Evolutionary conservation across 2,888 invertebrate species (phyloP), one percentile per base, ranked within the genome.

Genomic region (Microctonus aethiopoides): DNA sequence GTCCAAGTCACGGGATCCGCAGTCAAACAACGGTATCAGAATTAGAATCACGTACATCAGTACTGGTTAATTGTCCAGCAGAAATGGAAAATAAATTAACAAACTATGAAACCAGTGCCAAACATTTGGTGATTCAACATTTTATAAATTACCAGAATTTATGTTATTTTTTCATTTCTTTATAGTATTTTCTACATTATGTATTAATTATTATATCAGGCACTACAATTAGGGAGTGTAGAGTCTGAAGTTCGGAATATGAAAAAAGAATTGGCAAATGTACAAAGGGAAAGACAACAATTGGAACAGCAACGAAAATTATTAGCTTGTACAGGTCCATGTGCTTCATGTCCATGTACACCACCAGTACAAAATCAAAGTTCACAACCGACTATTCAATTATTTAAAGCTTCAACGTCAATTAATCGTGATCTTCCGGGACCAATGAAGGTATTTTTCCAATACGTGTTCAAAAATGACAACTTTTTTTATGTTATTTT

Each of bases 181-280:
- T n/a, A n/a, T n/a, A n/a, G n/a, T n/a, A n/a, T n/a, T n/a, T 6
- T 11, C 24, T 61, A 13, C 54, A 32, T 63, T 16, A 26, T 20
- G 2, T 54, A 65, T 22, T 60, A 46, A 62, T 71, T 62, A 52
- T 67, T 7, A 67, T 57, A 56, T 67, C 75, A 92, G 92, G 91
- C 90, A 78, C 89, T 89, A 68, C 91, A 91, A 79, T 79, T 92
- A 10, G 86, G 86, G 13, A 88, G 87, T 4, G 89, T 92, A 83
- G 92, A 92, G 79, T 79, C 84, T 3, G 91, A 92, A 80, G 90
- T 92, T 0, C 87, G 87, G 9, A 87, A 87, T 34, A 89, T 92
- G 83, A 88, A 89, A 73, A 83, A 84, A 61, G 89, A 90, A 76
- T 77, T 90, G 75, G 76, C 86, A 3, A 87, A 87, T 24, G 88